Evolutionary conservation across 1,140 invertebrate genomes (phyloP), one percentile per base, ranked within the genome.

Genomic region (Fopius arisanus): DNA sequence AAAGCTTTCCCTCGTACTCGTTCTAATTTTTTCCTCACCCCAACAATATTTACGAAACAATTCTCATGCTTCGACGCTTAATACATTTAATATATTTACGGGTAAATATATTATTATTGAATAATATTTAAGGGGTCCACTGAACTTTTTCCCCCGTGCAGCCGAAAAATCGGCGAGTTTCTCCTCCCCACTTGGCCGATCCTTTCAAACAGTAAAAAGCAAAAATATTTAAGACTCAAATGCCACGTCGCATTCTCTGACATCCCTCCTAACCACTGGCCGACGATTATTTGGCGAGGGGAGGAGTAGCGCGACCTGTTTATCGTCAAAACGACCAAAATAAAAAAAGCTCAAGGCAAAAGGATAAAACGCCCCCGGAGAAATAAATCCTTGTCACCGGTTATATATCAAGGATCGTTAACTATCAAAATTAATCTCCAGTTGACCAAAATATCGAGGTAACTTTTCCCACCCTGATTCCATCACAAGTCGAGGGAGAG

Each of bases 211-310:
- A 67, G n/a, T 41, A 40, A 73, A 73, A 73, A 73, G 54, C 43
- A 59, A 59, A 73, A 73, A 73, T 68, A 73, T 73, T 73, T 67
- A 43, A 73, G 62, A 48, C 48, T 29, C n/a, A 62, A 68, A 73
- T 73, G 66, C 72, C 72, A 67, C 68, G 72, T 73, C 72, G 72
- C 72, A 68, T 73, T 73, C 63, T 59, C 72, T 73, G 65, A 73
- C 72, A 68, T 73, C 63, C 65, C 43, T 67, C 54, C 72, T 73
- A 68, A 54, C 43, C 43, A 54, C 54, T 37, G 65, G 21, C 7
- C 33, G 14, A 54, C 72, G 43, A 67, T 67, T 67, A 73, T 73
- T 73, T 73, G 31, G 67, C 1, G 4, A 16, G 41, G 41, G 43
- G n/a, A 37, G 41, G 21, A 67, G 48, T 33, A 62, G 12, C 43